phyloP scores from a whole-genome alignment of 1,140 invertebrate species.

The Macrobrachium rosenbergii region DNA sequence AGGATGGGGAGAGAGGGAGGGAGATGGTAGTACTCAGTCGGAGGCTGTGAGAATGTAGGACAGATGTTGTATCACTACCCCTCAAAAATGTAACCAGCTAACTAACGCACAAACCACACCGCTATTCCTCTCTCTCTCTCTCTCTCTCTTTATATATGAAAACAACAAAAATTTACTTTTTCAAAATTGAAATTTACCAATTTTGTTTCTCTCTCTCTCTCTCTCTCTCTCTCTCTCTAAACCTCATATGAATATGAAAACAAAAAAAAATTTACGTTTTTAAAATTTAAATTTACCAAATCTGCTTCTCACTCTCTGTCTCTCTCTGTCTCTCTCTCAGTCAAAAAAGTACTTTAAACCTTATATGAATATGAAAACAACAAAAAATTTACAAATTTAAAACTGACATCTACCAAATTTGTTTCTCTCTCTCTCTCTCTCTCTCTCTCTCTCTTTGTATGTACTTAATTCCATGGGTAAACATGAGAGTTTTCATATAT shows the following conservation, averaged over 20 bases:
- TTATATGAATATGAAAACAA: too few relatives aligned
- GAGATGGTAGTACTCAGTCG: neutral
- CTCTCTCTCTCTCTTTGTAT: neutral
- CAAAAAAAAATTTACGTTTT: too few relatives aligned
- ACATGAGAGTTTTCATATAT: too few relatives aligned
- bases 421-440: neutral
- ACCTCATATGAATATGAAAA: neutral
- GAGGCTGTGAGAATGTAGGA: neutral
- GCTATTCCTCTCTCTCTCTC: neutral
- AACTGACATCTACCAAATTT: neutral
- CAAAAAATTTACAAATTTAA: too few relatives aligned
- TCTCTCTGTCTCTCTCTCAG: neutral
- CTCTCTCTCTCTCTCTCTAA: too few relatives aligned
- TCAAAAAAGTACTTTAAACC: too few relatives aligned
- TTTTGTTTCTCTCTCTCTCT: too few relatives aligned
- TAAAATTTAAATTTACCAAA: too few relatives aligned
- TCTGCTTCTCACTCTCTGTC: conserved; percentile 5
- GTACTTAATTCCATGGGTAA: too few relatives aligned
- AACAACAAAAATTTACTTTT: too few relatives aligned
- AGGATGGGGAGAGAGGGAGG: neutral
- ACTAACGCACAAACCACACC: neutral
- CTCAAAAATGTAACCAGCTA: neutral
- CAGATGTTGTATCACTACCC: neutral
- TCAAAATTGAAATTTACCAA: too few relatives aligned
- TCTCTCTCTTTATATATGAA: too few relatives aligned